These are phyloP conservation scores for Quadriops clusia DNA, from an alignment of 2,888 invertebrate genomes.

Conservation along the genomic window DNA sequence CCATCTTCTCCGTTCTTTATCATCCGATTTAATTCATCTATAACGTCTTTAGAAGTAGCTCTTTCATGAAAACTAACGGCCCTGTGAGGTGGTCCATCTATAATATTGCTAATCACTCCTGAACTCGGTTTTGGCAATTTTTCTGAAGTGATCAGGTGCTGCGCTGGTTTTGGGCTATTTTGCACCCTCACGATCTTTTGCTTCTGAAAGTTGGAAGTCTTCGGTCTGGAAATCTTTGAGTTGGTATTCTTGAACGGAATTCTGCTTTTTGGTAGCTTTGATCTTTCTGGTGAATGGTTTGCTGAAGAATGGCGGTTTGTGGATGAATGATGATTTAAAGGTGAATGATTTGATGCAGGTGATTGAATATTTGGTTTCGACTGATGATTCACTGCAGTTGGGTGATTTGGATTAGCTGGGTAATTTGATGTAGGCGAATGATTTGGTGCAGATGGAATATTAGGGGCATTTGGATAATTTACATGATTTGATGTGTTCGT, in stretches of 20 bases:
- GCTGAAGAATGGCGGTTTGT: conserved; percentile 7
- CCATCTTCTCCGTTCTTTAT: conserved; percentile 45
- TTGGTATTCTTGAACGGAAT: conserved; percentile 39
- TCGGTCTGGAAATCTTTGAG: conserved; percentile 35
- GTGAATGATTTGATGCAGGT: too few relatives aligned
- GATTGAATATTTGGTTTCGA: too few relatives aligned
- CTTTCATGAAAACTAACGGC: conserved; percentile 60
- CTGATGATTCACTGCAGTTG: too few relatives aligned
- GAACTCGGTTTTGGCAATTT: conserved; percentile 30
- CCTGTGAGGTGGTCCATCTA: conserved; percentile 42
- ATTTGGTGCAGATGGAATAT: too few relatives aligned
- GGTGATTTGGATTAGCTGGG: too few relatives aligned
- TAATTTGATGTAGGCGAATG: too few relatives aligned
- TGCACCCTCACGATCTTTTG: conserved; percentile 24
- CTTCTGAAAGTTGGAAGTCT: conserved; percentile 8
- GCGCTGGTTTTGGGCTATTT: conserved; percentile 19
- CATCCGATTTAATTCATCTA: conserved; percentile 60
- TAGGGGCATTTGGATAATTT: too few relatives aligned
- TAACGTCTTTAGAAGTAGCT: conserved; percentile 64
- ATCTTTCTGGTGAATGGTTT: too few relatives aligned
- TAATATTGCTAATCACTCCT: conserved; percentile 32
- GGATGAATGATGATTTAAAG: too few relatives aligned
- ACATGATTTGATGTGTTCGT: too few relatives aligned
- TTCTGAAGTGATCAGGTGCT: conserved; percentile 33
- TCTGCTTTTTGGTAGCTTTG: conserved; percentile 43